These are phyloP conservation scores for Noctua janthe DNA, from an alignment of 2,888 invertebrate species.

Conservation along the genomic window DNA sequence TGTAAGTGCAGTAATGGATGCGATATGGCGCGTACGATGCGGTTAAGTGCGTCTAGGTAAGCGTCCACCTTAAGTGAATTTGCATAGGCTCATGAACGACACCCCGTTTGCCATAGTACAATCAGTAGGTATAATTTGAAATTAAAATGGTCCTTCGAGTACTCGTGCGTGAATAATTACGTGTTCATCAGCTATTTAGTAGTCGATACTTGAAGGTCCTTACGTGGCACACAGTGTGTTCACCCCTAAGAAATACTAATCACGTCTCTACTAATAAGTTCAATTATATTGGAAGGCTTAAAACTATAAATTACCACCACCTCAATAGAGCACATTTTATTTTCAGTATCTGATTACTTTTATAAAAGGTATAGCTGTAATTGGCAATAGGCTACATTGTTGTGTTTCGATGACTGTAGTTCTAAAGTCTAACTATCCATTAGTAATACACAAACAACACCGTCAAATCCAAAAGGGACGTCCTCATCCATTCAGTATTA, in stretches of 20 bases:
- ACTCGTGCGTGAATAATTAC: constrained; percentile 30
- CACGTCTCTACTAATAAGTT: not conserved
- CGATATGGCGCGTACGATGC: not conserved
- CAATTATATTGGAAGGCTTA: not conserved
- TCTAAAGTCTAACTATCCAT: not conserved
- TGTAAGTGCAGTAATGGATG: not conserved
- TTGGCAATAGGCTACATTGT: not conserved
- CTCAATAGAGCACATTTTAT: not conserved
- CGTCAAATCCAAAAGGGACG: constrained; percentile 23
- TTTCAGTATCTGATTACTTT: not conserved
- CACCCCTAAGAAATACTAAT: not conserved
- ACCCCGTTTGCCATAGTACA: constrained; percentile 20
- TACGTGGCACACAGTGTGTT: constrained; percentile 10
- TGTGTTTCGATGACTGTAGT: not conserved
- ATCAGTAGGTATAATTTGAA: constrained; percentile 40
- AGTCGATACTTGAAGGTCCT: constrained; percentile 10
- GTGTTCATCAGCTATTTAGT: constrained; percentile 22
- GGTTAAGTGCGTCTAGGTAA: too few relatives aligned
- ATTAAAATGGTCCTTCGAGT: constrained; percentile 46
- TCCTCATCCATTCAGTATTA: constrained; percentile 40
- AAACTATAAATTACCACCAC: not conserved
- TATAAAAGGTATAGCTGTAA: not conserved
- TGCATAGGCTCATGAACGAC: constrained; percentile 39
- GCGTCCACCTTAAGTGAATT: constrained; percentile 5
- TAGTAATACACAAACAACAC: constrained; percentile 4